Conservation (phyloP, 1,140 invertebrate genomes). For the honey bee (Apis mellifera) region DNA sequence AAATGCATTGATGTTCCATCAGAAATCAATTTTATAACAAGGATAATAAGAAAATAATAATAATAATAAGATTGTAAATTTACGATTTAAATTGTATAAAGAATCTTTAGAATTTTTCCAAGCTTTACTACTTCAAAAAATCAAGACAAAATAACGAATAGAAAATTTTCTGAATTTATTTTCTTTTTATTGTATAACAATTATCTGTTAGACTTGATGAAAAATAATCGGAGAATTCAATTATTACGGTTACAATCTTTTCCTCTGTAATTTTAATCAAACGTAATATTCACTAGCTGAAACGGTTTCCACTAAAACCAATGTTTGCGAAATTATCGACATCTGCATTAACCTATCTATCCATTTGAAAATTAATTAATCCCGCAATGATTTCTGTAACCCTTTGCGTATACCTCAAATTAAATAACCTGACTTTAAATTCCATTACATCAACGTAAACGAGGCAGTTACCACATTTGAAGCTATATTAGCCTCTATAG, state of each 20-base stretch:
- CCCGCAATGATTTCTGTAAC: background rate
- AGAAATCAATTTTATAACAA: background rate
- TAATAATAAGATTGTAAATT: background rate
- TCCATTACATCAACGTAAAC: conserved; percentile 3
- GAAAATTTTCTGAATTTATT: no score
- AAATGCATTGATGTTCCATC: no score
- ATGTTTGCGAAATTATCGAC: background rate
- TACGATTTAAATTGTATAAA: background rate
- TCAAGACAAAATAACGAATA: no score
- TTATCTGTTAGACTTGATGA: no score
- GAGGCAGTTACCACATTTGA: background rate
- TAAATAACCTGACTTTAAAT: conserved; percentile 2
- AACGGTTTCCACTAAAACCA: background rate
- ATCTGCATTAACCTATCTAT: background rate
- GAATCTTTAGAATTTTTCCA: background rate
- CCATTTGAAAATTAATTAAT: background rate
- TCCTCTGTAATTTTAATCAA: no score
- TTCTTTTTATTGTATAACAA: no score
- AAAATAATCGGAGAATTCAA: no score
- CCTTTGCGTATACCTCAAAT: background rate
- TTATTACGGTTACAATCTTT: no score
- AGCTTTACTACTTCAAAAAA: no score
- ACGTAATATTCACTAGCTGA: no score
- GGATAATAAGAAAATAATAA: background rate
- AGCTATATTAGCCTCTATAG: background rate